Base-by-base conservation (phyloP, 2,113 vertebrate species). In the Campylomormyrus numenius region DNA sequence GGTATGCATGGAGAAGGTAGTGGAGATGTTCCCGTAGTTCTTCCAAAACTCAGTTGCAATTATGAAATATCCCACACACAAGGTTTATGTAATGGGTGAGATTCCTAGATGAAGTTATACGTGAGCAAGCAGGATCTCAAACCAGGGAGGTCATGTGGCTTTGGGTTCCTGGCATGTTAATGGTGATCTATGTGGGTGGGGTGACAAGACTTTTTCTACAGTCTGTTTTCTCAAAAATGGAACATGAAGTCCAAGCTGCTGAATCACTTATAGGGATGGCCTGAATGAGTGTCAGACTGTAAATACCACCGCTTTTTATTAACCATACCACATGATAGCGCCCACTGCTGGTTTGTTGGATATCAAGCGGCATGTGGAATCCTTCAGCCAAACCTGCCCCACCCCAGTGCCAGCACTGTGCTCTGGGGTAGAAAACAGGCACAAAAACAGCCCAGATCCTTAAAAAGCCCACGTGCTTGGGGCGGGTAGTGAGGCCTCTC, bases 391-490 rank as follows among this genome's bases (percentile, higher is more conserved):
- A 39, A 80, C 35, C 74, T 80, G 39, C 5, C 83, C 49, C 21
- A 17, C 35, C 49, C 8, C 74, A 83, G 4, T 17, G 42, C 86
- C 83, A 42, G 56, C 24, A n/a, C 56, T 62, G 56, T n/a, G 39
- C 19, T 35, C 17, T 46, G 13, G 48, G 90, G 62, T 45, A 84
- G 56, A 77, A 77, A 83, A 90, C 66, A 46, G 56, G 52, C 53
- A 62, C 56, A n/a, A n/a, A 58, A 62, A n/a, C 39, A 77, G 42
- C 77, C 15, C 15, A 77, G 89, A 89, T 90, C 84, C 88, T 84
- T 90, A 49, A 56, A 56, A 56, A 62, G 15, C 42, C 87, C 48
- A 17, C 48, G 58, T 85, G 77, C 85, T 89, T 83, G 42, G 15
- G 49, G 87, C n/a, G n/a, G 53, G 39, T 50, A 5, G 45, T 85